Conservation (phyloP, 2,113 vertebrate genomes). For the Oreochromis tanganicae region DNA sequence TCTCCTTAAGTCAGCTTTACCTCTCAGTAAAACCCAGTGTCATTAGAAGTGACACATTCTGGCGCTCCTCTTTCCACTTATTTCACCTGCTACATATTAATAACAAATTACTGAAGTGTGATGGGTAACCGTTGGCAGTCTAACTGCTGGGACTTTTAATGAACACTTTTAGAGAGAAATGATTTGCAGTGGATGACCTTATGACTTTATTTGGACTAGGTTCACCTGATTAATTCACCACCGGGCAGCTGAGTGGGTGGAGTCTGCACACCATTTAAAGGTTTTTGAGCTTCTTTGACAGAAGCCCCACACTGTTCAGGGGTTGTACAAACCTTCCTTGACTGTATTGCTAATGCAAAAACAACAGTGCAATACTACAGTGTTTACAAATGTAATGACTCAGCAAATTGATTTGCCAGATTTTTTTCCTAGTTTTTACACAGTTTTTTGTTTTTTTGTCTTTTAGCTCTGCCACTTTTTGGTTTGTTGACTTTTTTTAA, state of each 20-base stretch:
- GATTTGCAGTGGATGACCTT: background rate
- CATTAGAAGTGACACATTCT: constrained; percentile 42
- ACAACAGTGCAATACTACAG: background rate
- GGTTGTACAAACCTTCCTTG: background rate
- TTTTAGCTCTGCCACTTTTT: background rate
- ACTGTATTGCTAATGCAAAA: background rate
- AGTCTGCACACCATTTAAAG: background rate
- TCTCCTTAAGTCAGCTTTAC: constrained; percentile 63
- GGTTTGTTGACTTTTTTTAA: background rate
- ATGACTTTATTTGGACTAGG: background rate
- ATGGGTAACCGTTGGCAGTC: background rate
- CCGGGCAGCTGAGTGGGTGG: accelerated
- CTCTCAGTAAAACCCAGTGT: constrained; percentile 45
- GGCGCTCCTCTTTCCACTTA: background rate
- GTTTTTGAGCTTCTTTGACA: background rate
- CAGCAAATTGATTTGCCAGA: background rate
- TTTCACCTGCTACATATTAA: background rate
- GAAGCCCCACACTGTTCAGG: background rate
- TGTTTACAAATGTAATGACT: background rate
- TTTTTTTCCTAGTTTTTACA: accelerated
- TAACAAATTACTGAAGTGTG: background rate
- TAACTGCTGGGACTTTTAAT: background rate
- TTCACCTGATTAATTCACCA: background rate
- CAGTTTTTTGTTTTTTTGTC: background rate
- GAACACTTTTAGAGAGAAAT: background rate